Evolutionary conservation across 2,888 invertebrate genomes (phyloP), one percentile per base, ranked within the genome.

Genomic region (Sipha maydis): DNA sequence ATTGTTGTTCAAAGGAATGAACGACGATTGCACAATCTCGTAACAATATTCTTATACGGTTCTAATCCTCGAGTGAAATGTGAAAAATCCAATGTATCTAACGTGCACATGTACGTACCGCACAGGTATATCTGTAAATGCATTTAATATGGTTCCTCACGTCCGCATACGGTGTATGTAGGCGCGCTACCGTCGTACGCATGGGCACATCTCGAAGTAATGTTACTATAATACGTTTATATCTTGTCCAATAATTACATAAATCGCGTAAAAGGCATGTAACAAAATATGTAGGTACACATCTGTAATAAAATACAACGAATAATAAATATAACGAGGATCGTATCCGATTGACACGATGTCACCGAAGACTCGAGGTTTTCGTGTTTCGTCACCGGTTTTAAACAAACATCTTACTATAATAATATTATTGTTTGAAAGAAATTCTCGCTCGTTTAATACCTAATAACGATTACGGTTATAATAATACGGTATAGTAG

Each of bases 21-120:
- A 75, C 8, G 34, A 75, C 75, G 85, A 61, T 85, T 85, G 85
- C 85, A 67, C 67, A 85, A 85, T 77, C 85, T 69, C 67, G 48
- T 48, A 75, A 75, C 21, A 28, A 75, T 75, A 75, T 84, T 75
- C 67, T 41, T 48, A 77, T 77, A 41, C 67, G 67, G 17, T n/a
- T 38, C 56, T 84, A 61, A 67, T 67, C 3, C n/a, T 21, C 67
- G 31, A 85, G 48, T n/a, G 67, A 77, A 84, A 76, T 76, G 76
- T 76, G 67, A 77, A 85, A 85, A 77, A 77, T 77, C 67, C 61
- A 28, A 84, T 84, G 41, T 9, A 9, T 41, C 41, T 5, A 8
- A 48, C 14, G 11, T 48, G 11, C 48, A 14, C 14, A 14, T 48
- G 48, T 19, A 2, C 48, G 41, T 28, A 61, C 25, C 4, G 9